These are phyloP conservation scores for Pachliopta kotzebuea DNA, from an alignment of 2,888 invertebrate genomes.

Conservation along the genomic window DNA sequence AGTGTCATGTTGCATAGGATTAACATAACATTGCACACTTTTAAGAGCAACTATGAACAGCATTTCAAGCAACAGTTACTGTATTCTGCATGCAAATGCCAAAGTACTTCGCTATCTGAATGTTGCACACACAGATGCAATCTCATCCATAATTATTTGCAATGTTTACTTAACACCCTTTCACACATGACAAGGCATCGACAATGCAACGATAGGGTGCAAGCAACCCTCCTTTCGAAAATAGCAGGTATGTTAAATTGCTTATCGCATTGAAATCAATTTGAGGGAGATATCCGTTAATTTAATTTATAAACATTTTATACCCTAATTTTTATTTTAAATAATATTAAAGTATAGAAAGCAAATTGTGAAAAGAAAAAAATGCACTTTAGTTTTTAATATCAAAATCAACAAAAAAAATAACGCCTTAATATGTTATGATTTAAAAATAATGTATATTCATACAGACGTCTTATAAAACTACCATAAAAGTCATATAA, in stretches of 20 bases:
- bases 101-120: constrained; percentile 66
- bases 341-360: neutral
- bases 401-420: too few species aligned
- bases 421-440: too few species aligned
- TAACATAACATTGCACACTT: constrained; percentile 70
- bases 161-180: constrained; percentile 82
- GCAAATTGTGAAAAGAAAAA: too few species aligned
- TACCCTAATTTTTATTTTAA: neutral
- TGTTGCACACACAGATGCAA: constrained; percentile 60
- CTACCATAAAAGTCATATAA: too few species aligned
- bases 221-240: constrained; percentile 39
- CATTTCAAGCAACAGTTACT: constrained; percentile 54
- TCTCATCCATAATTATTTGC: constrained; percentile 79
- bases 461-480: too few species aligned
- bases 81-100: constrained; percentile 74
- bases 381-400: too few species aligned
- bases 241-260: constrained; percentile 25
- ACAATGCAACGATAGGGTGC: constrained; percentile 59
- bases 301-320: neutral
- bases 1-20: constrained; percentile 73
- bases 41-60: constrained; percentile 65
- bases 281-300: constrained; percentile 6
- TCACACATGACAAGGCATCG: constrained; percentile 75
- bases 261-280: constrained; percentile 19
- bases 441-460: too few species aligned